phyloP scores from a whole-genome alignment of 2,888 invertebrate species.

The Apodemia duryi region DNA sequence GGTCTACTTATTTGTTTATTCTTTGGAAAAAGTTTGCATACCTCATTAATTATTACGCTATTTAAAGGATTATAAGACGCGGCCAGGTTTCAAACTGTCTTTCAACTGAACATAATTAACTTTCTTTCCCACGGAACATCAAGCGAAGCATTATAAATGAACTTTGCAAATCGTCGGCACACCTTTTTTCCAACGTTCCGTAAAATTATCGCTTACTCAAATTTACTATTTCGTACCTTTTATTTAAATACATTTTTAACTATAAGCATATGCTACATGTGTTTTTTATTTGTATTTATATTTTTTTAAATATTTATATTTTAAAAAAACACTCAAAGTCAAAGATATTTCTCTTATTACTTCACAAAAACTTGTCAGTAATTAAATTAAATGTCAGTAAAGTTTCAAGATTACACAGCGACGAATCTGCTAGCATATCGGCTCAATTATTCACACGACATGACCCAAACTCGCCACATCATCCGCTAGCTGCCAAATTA shows the following conservation, averaged over 20 bases:
- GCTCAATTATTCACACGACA: conserved; percentile 74
- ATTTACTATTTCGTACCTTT: too few relatives aligned
- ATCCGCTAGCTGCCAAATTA: conserved; percentile 79
- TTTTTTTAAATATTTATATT: too few relatives aligned
- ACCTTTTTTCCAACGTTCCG: conserved; percentile 14
- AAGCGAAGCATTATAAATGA: conserved; percentile 52
- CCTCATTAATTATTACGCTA: conserved; percentile 54
- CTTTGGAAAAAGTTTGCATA: conserved; percentile 25
- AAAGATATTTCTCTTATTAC: too few relatives aligned
- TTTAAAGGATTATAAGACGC: conserved; percentile 56
- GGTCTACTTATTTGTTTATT: conserved; percentile 5
- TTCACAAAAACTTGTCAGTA: not conserved
- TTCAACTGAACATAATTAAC: conserved; percentile 58
- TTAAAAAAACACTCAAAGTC: too few relatives aligned
- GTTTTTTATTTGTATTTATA: too few relatives aligned
- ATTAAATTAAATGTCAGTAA: not conserved
- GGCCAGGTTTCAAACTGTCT: conserved; percentile 49
- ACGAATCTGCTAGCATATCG: conserved; percentile 30
- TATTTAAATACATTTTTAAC: too few relatives aligned
- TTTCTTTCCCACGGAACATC: conserved; percentile 53
- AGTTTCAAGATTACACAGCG: not conserved
- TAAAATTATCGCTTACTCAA: not conserved
- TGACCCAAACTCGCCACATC: conserved; percentile 61
- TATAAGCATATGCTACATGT: too few relatives aligned
- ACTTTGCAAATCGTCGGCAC: conserved; percentile 33